These are phyloP conservation scores for Athalia cordata DNA, from an alignment of 2,888 invertebrate genomes.

Conservation along the genomic window DNA sequence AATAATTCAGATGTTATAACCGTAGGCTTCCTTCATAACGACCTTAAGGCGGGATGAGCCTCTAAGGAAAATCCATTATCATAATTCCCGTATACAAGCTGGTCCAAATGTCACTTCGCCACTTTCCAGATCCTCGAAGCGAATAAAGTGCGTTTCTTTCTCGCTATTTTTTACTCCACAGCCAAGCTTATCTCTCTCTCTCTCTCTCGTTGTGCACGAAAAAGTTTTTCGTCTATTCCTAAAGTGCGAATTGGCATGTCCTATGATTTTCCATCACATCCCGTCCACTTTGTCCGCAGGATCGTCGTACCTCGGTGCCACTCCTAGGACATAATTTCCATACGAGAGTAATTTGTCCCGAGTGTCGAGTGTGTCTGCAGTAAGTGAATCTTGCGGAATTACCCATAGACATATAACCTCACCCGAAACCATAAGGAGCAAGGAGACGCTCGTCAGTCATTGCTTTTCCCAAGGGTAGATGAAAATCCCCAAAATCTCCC, in stretches of 20 bases:
- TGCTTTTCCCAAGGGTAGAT: constrained; percentile 25
- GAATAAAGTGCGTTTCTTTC: constrained; percentile 9
- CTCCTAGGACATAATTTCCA: constrained; percentile 57
- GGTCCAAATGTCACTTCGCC: constrained; percentile 42
- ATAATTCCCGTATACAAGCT: constrained; percentile 37
- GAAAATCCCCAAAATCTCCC: constrained; percentile 6
- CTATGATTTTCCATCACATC: not conserved
- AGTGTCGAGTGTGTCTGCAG: constrained; percentile 51
- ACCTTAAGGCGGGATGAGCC: constrained; percentile 41
- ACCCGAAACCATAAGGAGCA: not conserved
- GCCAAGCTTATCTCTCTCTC: not conserved
- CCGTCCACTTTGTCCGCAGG: too few relatives aligned
- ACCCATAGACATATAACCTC: constrained; percentile 48
- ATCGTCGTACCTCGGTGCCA: too few relatives aligned
- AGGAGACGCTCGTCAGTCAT: constrained; percentile 42
- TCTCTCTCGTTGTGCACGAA: not conserved
- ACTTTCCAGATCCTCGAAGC: constrained; percentile 23
- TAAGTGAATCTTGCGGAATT: constrained; percentile 61
- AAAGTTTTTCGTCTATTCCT: constrained; percentile 10
- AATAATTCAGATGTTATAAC: constrained; percentile 40
- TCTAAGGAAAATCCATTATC: constrained; percentile 42
- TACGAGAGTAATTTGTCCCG: constrained; percentile 61
- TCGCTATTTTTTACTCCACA: too few relatives aligned
- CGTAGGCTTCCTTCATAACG: constrained; percentile 28
- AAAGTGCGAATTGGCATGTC: constrained; percentile 2